phyloP scores from a whole-genome alignment of 2,113 vertebrate genomes.

The Salvelinus namaycush region DNA sequence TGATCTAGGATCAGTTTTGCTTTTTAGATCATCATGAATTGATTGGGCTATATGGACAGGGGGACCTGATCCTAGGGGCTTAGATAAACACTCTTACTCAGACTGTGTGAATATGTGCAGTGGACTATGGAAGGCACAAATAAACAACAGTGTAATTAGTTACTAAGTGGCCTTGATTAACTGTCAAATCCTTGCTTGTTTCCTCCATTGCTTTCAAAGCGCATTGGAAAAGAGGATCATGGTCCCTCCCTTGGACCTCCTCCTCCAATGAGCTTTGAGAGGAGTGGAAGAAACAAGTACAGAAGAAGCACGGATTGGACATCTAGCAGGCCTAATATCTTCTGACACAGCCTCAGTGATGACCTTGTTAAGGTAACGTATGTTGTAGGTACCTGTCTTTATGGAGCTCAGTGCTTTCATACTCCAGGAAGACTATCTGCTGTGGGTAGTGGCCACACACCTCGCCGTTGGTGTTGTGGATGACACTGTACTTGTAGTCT shows the following conservation, averaged over 20 bases:
- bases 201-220: no score
- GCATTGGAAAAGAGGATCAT: no score
- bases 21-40: no score
- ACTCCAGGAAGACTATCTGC: conserved; percentile 93
- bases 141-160: conserved; percentile 41
- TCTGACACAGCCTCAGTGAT: background rate
- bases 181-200: no score
- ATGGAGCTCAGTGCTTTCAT: conserved; percentile 81
- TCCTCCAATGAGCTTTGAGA: no score
- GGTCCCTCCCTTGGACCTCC: no score
- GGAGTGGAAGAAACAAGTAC: no score
- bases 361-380: background rate
- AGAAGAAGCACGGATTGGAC: no score
- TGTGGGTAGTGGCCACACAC: conserved; percentile 94
- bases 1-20: no score
- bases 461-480: conserved; percentile 89
- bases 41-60: no score
- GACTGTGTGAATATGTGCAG: background rate
- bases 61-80: no score
- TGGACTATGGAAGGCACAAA: conserved; percentile 30
- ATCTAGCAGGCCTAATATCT: no score
- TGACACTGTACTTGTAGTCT: conserved; percentile 93
- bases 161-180: conserved; percentile 43
- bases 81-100: background rate
- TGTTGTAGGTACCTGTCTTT: conserved; percentile 79